phyloP scores from a whole-genome alignment of 2,888 invertebrate species.

The Suillia variegata region DNA sequence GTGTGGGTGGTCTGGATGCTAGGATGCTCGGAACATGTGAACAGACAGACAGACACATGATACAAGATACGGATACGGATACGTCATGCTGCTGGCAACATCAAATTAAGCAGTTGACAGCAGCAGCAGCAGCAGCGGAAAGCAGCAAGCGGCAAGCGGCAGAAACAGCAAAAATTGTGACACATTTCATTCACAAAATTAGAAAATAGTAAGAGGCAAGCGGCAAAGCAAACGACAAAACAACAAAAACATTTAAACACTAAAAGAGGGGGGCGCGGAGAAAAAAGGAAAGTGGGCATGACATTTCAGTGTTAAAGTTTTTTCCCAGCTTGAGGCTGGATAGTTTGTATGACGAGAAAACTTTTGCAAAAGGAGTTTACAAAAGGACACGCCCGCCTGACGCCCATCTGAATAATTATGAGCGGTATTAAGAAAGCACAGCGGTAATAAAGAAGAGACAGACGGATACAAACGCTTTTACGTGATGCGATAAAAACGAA shows the following conservation, averaged over 20 bases:
- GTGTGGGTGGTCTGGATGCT: neutral
- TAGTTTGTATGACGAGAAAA: too few relatives aligned
- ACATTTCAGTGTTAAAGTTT: too few relatives aligned
- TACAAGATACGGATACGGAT: neutral
- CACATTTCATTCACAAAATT: neutral
- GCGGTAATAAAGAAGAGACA: slow-evolving; percentile 8
- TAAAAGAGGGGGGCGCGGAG: neutral
- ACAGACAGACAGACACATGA: too few relatives aligned
- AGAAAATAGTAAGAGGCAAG: neutral
- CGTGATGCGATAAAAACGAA: slow-evolving; percentile 13
- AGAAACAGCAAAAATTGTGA: neutral
- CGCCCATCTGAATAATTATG: too few relatives aligned
- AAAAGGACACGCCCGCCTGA: too few relatives aligned
- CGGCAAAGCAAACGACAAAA: neutral
- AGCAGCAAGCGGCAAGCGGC: neutral
- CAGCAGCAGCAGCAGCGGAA: too few relatives aligned
- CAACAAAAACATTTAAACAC: neutral
- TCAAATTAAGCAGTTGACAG: neutral
- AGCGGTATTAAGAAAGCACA: neutral
- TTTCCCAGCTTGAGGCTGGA: too few relatives aligned
- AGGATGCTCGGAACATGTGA: too few relatives aligned
- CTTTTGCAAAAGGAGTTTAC: too few relatives aligned
- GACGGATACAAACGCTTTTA: slow-evolving; percentile 2
- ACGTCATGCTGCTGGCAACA: neutral
- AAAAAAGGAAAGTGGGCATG: neutral